A percentile compares a stretch with the other conserved stretches of the same genome.
These are phyloP conservation scores for Lathamus discolor DNA, from an alignment of 2,113 vertebrate species.

Conservation along the genomic window DNA sequence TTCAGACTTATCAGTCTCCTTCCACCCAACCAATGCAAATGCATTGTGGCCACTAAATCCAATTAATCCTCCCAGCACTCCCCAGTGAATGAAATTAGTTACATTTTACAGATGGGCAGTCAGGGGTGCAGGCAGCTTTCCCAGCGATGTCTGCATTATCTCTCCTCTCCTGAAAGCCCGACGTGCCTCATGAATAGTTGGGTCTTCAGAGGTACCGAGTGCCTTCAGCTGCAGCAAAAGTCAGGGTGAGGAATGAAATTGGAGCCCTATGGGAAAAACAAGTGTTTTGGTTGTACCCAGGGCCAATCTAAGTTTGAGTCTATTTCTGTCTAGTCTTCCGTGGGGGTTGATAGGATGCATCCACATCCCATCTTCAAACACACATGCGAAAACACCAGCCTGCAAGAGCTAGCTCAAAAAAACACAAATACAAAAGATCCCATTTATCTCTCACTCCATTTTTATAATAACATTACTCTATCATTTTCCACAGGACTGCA, in stretches of 20 bases:
- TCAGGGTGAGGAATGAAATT: background rate
- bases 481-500: background rate
- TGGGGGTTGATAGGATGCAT: background rate
- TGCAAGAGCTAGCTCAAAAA: background rate
- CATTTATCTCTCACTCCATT: background rate
- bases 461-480: background rate
- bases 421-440: background rate
- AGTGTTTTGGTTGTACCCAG: background rate
- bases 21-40: constrained; percentile 49
- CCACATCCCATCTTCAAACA: background rate
- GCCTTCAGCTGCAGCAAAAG: background rate
- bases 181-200: background rate
- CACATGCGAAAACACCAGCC: fast-evolving
- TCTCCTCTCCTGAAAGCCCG: background rate
- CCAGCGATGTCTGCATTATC: constrained; percentile 15
- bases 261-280: background rate
- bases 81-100: constrained; percentile 32
- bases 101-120: constrained; percentile 23
- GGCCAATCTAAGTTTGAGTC: fast-evolving
- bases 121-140: constrained; percentile 32
- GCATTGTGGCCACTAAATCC: constrained; percentile 48
- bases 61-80: constrained; percentile 58
- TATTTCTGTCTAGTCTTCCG: background rate
- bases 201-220: background rate
- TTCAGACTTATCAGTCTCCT: constrained; percentile 41